These are phyloP conservation scores for Margarornis squamiger DNA, from an alignment of 2,797 vertebrate genomes.

Conservation along the genomic window DNA sequence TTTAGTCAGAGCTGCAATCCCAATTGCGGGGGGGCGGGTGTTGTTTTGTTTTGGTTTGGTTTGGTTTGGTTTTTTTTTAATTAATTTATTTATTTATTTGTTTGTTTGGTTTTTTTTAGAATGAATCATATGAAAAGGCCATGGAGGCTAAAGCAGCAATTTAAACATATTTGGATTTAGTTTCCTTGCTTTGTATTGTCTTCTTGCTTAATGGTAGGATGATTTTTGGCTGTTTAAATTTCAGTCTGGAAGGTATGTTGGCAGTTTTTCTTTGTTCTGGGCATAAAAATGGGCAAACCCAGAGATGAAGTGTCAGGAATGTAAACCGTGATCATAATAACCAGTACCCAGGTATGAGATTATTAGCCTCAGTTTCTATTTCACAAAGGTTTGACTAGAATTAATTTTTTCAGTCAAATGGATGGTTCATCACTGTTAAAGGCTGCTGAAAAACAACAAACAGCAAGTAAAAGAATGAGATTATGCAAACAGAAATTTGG, in stretches of 20 bases:
- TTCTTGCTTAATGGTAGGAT: conserved; percentile 39
- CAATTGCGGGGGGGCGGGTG: neutral
- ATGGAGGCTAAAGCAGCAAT: conserved; percentile 12
- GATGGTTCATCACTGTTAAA: neutral
- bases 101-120: neutral
- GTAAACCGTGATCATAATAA: conserved; percentile 13
- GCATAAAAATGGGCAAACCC: conserved; percentile 7
- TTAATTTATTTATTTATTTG: neutral
- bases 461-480: neutral
- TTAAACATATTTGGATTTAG: conserved; percentile 49
- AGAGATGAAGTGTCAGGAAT: conserved; percentile 5
- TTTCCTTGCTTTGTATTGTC: conserved; percentile 46
- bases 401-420: neutral
- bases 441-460: neutral
- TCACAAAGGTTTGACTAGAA: neutral
- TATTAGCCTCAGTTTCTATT: neutral
- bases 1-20: neutral
- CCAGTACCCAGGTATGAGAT: neutral
- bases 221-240: conserved; percentile 65
- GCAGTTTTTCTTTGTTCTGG: conserved; percentile 16
- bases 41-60: too few species aligned
- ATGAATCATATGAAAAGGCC: neutral
- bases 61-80: neutral
- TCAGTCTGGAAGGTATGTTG: conserved; percentile 13
- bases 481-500: neutral